phyloP scores from a whole-genome alignment of 2,113 vertebrate genomes.

The Diphyllodes magnificus region DNA sequence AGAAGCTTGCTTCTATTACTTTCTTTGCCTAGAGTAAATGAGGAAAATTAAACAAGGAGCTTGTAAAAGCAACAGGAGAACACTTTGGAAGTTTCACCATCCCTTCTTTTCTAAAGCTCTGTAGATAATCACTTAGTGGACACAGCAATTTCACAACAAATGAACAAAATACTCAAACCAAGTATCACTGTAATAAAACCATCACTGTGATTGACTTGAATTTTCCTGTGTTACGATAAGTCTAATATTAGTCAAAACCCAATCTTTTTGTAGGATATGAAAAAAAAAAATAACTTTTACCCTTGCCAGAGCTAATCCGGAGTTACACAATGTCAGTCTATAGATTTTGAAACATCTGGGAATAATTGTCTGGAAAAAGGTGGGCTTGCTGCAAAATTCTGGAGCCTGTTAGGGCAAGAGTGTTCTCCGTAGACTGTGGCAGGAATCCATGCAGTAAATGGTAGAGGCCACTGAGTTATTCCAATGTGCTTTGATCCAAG shows the following conservation, averaged over 20 bases:
- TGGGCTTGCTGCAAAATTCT: not conserved
- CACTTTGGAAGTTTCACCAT: not conserved
- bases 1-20: not conserved
- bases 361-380: not conserved
- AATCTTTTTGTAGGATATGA: not conserved
- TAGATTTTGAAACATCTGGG: not conserved
- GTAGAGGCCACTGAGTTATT: not conserved
- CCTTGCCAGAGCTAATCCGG: not conserved
- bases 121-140: not conserved
- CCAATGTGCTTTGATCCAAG: not conserved
- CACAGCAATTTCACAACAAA: not conserved
- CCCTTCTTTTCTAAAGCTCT: not conserved
- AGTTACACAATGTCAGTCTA: not conserved
- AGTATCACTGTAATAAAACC: not conserved
- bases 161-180: not conserved
- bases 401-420: rapidly evolving
- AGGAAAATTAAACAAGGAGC: not conserved
- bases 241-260: not conserved
- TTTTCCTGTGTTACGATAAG: not conserved
- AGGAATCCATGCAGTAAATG: not conserved
- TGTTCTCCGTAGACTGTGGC: not conserved
- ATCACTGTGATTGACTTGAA: not conserved
- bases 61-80: not conserved
- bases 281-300: not conserved
- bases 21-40: not conserved